Evolutionary conservation across 2,113 vertebrate genomes (phyloP), one percentile per base, ranked within the genome.

Genomic region (Arenaria interpres): DNA sequence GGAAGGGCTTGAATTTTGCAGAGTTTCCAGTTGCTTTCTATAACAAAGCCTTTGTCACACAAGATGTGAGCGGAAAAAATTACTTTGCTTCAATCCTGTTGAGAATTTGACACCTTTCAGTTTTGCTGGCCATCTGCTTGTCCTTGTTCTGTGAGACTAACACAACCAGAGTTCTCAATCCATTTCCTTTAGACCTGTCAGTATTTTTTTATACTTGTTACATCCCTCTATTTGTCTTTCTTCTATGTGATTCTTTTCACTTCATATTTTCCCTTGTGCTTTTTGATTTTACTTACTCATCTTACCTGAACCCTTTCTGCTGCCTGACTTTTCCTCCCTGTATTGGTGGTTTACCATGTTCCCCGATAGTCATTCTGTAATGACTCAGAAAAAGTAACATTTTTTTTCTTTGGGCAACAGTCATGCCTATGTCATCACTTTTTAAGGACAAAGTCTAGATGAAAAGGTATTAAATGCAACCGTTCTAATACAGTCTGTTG

Each of bases 361-460:
- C 35, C 62, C 37, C 80, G 37, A 57, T 23, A 86, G 56, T 90
- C 67, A 56, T 90, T 93, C 51, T 81, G 43, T 75, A 84, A 89
- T 86, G 83, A 90, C 56, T 94, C 85, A 88, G 93, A 82, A 93
- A 94, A 91, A 96, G 82, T 77, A 93, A 64, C n/a, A 3, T 48
- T 64, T 71, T 74, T 74, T 78, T 57, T 0, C 8, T 77, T 43
- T 59, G n/a, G 27, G 24, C 37, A 72, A 28, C 43, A 69, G 53
- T 93, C 56, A 13, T 39, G 8, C 78, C 48, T 93, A 2, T 62
- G 25, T 83, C 56, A 50, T 59, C 4, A 2, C n/a, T 83, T 71
- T 84, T 86, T 57, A 88, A 86, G 59, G 60, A 37, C 72, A 67
- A 73, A 89, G n/a, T 32, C 67, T 67, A 80, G 20, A 46, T 77